Base-by-base conservation (phyloP, 1,140 invertebrate genomes). In the Pseudoatta argentina region DNA sequence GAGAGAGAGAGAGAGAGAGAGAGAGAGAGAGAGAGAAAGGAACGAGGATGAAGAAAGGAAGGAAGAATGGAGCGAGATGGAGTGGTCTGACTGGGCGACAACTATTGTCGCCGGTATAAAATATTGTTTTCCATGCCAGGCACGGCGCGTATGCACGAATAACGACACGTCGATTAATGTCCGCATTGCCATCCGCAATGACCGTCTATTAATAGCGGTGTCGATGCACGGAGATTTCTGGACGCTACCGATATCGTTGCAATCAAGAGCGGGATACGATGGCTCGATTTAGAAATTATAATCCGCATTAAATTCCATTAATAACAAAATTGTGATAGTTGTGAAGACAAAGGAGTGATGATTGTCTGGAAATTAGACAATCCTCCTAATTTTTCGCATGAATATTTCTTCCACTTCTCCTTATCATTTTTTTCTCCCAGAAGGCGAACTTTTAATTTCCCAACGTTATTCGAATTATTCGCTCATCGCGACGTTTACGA, bases 131-230 rank as follows among this genome's bases (percentile, higher is more conserved):
- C 92, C 89, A 94, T 93, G 93, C 92, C 85, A 89, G 88, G 91
- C 92, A 92, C 92, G 90, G 66, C 82, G 86, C 85, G 85, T 88
- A 90, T 91, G 91, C 89, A 89, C 92, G 90, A 93, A 93, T 93
- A 93, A 93, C 92, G 91, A 93, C 93, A 92, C 91, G 92, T 91
- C 92, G 93, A 93, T 93, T 93, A 93, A 93, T 93, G 90, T 91
- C 88, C 89, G 89, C 89, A 92, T 93, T 90, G 91, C 88, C 89
- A 90, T 87, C 89, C 90, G 73, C 86, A 85, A 24, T 76, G 88
- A 83, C 85, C 86, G 88, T 91, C 91, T 93, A 93, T 93, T 93
- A 93, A 93, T 92, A 93, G 88, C 86, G 81, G 27, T 87, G 87
- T 87, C 86, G 91, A 77, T 85, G 24, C 87, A 82, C 88, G 63